Conservation (phyloP, 1,140 invertebrate genomes). For the Lucilia sericata region DNA sequence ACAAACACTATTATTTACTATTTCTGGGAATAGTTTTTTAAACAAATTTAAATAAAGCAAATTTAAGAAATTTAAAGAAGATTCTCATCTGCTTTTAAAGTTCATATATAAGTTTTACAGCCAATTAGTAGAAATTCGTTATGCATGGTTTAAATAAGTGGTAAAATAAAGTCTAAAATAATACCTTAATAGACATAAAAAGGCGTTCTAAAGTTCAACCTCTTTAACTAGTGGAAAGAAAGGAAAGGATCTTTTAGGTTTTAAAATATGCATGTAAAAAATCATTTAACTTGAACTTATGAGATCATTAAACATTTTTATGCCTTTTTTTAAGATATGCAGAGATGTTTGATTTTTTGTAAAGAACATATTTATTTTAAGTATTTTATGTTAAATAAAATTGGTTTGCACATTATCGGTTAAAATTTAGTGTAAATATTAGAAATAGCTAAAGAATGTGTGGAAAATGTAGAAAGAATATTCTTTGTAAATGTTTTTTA, state of each 20-base stretch:
- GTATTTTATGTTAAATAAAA: background rate
- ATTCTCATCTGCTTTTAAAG: too few relatives aligned
- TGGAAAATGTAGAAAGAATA: too few relatives aligned
- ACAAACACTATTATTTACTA: background rate
- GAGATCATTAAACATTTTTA: background rate
- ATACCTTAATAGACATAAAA: background rate
- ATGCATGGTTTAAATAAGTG: background rate
- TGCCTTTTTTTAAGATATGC: background rate
- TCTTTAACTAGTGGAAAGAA: background rate
- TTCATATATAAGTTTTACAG: background rate
- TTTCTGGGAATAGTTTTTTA: too few relatives aligned
- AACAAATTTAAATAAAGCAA: too few relatives aligned
- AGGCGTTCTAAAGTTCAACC: background rate
- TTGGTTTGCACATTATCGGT: background rate
- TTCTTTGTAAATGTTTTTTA: too few relatives aligned
- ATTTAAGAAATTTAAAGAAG: too few relatives aligned
- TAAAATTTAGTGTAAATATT: too few relatives aligned
- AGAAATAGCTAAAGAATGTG: too few relatives aligned
- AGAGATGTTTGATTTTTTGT: background rate
- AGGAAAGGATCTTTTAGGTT: too few relatives aligned
- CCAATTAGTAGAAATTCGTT: conserved; percentile 16
- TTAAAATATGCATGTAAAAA: background rate
- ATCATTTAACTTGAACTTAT: background rate
- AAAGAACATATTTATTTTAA: background rate
- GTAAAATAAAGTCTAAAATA: background rate